A percentile compares a stretch with the other conserved stretches of the same genome.
Evolutionary conservation across 53 echinoderm and acorn worm species (phyloP).

Genomic region (Paracentrotus lividus): DNA sequence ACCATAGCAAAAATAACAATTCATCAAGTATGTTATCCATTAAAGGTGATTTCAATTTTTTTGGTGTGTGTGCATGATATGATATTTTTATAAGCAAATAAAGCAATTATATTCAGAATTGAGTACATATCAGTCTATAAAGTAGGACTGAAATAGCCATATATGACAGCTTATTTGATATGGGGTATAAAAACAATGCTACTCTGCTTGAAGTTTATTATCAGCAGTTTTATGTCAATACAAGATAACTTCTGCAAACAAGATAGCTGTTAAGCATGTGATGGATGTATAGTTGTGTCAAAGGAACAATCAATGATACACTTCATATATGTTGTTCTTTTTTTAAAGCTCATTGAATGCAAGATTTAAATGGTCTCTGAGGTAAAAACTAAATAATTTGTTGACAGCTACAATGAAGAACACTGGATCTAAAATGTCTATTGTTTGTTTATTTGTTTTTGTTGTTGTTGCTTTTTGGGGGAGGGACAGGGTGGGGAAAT

Average conservation of each 20-base stretch:
- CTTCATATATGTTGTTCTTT: neutral
- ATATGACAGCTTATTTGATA: neutral
- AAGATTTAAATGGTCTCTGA: no score
- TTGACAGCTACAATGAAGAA: no score
- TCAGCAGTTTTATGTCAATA: slow-evolving; percentile 14
- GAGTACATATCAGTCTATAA: neutral
- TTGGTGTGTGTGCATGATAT: no score
- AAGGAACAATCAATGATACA: neutral
- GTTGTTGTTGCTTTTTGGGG: no score
- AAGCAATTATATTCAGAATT: neutral
- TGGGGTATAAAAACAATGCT: neutral
- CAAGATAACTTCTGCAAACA: neutral
- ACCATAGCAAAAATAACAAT: no score
- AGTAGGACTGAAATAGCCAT: neutral
- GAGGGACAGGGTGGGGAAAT: no score
- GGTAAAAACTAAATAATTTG: no score
- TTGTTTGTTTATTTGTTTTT: no score
- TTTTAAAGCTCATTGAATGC: neutral
- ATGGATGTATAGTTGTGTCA: neutral
- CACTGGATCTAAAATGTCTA: no score
- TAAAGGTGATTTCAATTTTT: no score
- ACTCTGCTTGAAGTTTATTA: neutral
- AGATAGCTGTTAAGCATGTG: slow-evolving; percentile 1
- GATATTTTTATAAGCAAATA: no score
- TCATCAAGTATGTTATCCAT: no score